Evolutionary conservation across 2,113 vertebrate species (phyloP).

Genomic region (Okapia johnstoni): DNA sequence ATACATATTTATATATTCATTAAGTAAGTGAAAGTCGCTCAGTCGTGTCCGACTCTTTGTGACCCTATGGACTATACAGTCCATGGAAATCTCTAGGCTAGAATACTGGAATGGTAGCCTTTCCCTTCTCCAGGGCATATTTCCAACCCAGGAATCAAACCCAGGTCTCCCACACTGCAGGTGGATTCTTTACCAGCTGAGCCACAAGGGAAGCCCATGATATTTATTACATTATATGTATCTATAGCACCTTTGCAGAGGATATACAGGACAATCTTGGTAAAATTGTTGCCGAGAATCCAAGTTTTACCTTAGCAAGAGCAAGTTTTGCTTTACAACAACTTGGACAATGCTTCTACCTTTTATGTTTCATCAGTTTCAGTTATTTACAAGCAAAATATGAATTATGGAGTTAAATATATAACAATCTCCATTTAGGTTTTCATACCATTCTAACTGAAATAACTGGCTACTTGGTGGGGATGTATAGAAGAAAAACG

Average conservation of each 20-base stretch:
- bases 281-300: not conserved
- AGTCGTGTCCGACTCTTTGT: not conserved
- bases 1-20: not conserved
- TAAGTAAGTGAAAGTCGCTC: not conserved
- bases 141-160: not conserved
- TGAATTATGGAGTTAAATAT: not conserved
- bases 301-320: not conserved
- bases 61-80: not conserved
- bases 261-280: not conserved
- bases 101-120: not conserved
- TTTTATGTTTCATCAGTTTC: slow-evolving; percentile 15
- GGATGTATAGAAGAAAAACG: not conserved
- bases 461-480: not conserved
- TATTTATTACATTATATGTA: not conserved
- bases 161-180: not conserved
- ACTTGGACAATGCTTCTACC: not conserved
- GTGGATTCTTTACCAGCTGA: not conserved
- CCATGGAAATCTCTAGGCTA: not conserved
- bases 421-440: not conserved
- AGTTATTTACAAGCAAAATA: not conserved
- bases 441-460: slow-evolving; percentile 12
- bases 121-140: not conserved
- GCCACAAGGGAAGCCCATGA: not conserved
- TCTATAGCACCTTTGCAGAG: not conserved
- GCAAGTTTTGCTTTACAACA: not conserved